phyloP scores from a whole-genome alignment of 2,888 invertebrate species.

The Stenchaetothrips biformis region DNA sequence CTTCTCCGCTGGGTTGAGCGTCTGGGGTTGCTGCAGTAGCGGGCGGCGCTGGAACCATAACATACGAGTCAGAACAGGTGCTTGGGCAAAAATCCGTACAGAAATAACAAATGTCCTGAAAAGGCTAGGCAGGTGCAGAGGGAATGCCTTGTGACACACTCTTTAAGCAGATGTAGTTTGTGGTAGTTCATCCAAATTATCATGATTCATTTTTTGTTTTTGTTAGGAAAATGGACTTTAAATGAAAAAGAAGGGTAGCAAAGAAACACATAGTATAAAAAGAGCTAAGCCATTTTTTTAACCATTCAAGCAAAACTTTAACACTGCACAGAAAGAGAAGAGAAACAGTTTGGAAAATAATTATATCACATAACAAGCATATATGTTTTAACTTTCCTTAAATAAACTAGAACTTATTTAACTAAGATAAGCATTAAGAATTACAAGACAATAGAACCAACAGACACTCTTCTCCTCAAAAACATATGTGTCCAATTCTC shows the following conservation, averaged over 20 bases:
- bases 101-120: background rate
- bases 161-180: background rate
- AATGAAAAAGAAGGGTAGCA: background rate
- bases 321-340: background rate
- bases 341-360: background rate
- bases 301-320: background rate
- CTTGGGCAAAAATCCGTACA: background rate
- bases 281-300: background rate
- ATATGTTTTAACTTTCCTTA: background rate
- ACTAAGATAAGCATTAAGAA: background rate
- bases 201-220: too few relatives aligned
- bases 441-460: background rate
- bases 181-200: too few relatives aligned
- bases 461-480: background rate
- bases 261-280: background rate
- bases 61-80: background rate
- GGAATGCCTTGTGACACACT: background rate
- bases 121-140: background rate
- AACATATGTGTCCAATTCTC: background rate
- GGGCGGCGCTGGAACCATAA: conserved; percentile 1
- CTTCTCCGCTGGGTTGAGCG: conserved; percentile 7
- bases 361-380: too few relatives aligned
- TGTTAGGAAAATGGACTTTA: background rate
- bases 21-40: background rate
- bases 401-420: background rate